Evolutionary conservation across 2,113 vertebrate species (phyloP).

Genomic region (Ciconia boyciana): DNA sequence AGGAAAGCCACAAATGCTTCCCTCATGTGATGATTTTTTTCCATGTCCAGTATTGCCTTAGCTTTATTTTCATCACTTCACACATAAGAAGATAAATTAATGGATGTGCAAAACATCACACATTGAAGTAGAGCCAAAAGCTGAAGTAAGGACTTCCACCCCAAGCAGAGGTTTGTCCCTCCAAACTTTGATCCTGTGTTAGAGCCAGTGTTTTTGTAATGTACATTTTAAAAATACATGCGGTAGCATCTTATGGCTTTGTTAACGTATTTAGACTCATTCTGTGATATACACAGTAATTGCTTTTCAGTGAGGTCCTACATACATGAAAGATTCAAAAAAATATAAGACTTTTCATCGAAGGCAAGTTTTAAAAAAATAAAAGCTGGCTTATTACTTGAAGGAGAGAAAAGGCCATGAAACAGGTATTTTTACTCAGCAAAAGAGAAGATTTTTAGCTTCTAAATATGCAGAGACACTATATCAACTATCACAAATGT

Average conservation of each 20-base stretch:
- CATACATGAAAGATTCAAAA: neutral
- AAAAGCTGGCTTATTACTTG: neutral
- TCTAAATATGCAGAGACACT: constrained; percentile 80
- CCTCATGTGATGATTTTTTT: neutral
- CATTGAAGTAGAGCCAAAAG: neutral
- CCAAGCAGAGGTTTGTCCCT: neutral
- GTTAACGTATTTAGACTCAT: neutral
- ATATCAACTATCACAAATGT: constrained; percentile 73
- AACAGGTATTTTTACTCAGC: constrained; percentile 66
- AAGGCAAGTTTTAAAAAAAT: neutral
- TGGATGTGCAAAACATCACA: neutral
- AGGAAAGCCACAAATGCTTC: neutral
- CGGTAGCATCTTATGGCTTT: neutral
- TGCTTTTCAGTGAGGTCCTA: neutral
- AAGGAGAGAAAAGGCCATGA: constrained; percentile 16
- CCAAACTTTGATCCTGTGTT: neutral
- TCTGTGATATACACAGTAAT: neutral
- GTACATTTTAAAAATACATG: neutral
- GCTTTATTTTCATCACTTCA: neutral
- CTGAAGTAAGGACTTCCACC: neutral
- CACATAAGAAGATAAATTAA: neutral
- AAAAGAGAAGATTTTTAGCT: constrained; percentile 64
- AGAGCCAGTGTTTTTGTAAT: neutral
- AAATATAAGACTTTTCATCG: neutral
- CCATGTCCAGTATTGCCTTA: neutral